Percentiles rank a stretch among this genome's conserved stretches.
Conservation (phyloP, 2,113 vertebrate genomes). For the Zosterops borbonicus region DNA sequence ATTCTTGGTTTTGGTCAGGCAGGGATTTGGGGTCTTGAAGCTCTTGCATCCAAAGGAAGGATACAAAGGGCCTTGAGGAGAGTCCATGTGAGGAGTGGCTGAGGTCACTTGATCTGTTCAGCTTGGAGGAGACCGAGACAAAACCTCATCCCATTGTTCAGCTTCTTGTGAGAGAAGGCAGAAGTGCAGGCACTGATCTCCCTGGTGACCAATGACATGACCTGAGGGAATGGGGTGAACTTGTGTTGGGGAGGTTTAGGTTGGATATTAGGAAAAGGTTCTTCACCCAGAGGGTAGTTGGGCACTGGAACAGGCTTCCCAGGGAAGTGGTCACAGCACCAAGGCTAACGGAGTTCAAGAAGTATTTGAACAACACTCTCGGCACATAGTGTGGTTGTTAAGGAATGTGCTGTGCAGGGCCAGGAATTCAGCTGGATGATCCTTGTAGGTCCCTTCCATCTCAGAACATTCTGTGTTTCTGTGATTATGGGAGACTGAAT, state of each 20-base stretch:
- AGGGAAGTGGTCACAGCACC: background rate
- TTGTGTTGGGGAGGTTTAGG: background rate
- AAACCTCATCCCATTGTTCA: background rate
- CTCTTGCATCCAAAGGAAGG: background rate
- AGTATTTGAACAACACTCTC: fast-evolving
- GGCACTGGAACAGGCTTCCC: background rate
- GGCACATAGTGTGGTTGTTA: background rate
- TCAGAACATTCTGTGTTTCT: background rate
- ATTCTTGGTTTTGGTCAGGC: background rate
- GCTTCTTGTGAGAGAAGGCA: background rate
- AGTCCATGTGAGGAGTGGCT: background rate
- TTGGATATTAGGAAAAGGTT: background rate
- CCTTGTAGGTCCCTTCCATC: background rate
- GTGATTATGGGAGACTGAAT: background rate
- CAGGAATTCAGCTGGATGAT: background rate
- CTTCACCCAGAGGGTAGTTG: no score
- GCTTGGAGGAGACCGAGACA: background rate
- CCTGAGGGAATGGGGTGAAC: background rate
- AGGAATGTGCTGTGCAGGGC: background rate
- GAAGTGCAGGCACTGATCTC: background rate
- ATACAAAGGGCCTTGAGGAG: fast-evolving
- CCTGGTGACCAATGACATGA: background rate
- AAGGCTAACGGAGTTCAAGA: background rate
- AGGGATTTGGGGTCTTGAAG: background rate
- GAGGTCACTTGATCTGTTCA: background rate